Evolutionary conservation across 2,888 invertebrate genomes (phyloP), one percentile per base, ranked within the genome.

Genomic region (Bugula neritina): DNA sequence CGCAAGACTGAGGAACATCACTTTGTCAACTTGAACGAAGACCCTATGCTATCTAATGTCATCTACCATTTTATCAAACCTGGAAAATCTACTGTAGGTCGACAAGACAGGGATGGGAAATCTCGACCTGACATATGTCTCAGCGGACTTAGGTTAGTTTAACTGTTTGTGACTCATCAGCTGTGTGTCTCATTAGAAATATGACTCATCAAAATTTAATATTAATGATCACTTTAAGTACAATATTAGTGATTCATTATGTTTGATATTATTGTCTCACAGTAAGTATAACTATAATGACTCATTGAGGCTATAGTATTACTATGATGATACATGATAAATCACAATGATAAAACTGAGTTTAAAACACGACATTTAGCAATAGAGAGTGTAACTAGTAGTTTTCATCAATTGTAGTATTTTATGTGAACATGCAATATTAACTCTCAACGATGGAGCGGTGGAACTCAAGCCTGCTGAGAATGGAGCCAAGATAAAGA

Each of bases 11-110:
- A 76, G 27, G 78, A 80, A 35, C 78, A 81, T 25, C 81, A 84
- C 74, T 74, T 84, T 52, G 74, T 81, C 72, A 84, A 84, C 75
- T 75, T 84, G 43, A 84, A 84, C 72, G 84, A 84, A 75, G 84
- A 84, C 75, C 83, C 83, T 3, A 81, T 84, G 80, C 75, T 84
- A 71, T 83, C 84, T 0, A 82, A 81, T 1, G 82, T 84, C 17
- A 80, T 84, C 21, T 80, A 78, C 73, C 83, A 83, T 75, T 80
- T 81, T 75, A 72, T 82, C 27, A 75, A 78, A n/a, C 74, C 75
- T 10, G 78, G 79, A 21, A 77, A 78, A 69, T 80, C 79, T 17
- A 80, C 77, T 17, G 76, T 84, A 23, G 84, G 84, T 5, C 75
- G 83, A 69, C 27, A 63, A 63, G 63, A 63, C 63, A 63, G n/a